phyloP scores from a whole-genome alignment of 1,140 invertebrate genomes.

The Danaus melanippus region DNA sequence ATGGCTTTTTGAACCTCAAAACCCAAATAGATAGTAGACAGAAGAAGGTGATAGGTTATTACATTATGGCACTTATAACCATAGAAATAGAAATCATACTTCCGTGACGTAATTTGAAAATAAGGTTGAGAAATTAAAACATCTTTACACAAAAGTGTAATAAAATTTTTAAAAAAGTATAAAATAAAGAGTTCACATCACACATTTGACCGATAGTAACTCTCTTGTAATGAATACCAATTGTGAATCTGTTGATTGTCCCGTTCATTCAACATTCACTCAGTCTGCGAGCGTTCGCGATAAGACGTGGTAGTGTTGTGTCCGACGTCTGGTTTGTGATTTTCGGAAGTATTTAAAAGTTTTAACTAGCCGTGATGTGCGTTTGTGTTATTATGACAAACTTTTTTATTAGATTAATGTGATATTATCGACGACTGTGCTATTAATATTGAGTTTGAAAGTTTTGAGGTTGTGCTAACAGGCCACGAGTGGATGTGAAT shows the following conservation, averaged over 20 bases:
- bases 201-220: too few relatives aligned
- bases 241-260: neutral
- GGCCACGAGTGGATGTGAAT: conserved; percentile 12
- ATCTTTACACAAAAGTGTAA: too few relatives aligned
- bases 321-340: conserved; percentile 24
- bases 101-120: too few relatives aligned
- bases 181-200: too few relatives aligned
- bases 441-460: conserved; percentile 14
- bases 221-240: too few relatives aligned
- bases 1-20: too few relatives aligned
- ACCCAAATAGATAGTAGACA: too few relatives aligned
- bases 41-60: too few relatives aligned
- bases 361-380: conserved; percentile 27
- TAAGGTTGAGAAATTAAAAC: too few relatives aligned
- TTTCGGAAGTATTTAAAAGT: conserved; percentile 25
- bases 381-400: conserved; percentile 28
- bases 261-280: conserved; percentile 15
- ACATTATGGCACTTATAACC: too few relatives aligned
- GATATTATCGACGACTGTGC: conserved; percentile 19
- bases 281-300: conserved; percentile 45
- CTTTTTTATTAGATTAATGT: conserved; percentile 26
- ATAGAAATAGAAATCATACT: too few relatives aligned
- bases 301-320: conserved; percentile 17
- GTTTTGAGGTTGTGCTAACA: conserved; percentile 21
- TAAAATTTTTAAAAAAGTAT: too few relatives aligned